A percentile compares a stretch with the other conserved stretches of the same genome.
Conservation (phyloP, 2,797 vertebrate genomes). For the Brachyrhaphis roseni region DNA sequence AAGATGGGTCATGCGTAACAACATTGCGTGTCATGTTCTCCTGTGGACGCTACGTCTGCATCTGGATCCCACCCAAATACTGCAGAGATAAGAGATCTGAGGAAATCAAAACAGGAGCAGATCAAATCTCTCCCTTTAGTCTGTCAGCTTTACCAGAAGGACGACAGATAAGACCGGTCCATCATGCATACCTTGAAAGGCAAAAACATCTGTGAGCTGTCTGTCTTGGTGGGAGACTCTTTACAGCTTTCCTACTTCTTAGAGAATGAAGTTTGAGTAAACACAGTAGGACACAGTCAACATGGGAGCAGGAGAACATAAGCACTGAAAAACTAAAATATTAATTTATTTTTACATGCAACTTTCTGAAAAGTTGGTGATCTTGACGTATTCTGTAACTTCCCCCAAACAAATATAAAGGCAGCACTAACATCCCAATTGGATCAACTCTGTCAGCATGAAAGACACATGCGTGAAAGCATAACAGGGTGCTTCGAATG, state of each 20-base stretch:
- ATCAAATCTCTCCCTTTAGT: constrained; percentile 70
- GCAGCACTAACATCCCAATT: constrained; percentile 43
- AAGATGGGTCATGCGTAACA: constrained; percentile 62
- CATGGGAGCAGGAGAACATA: constrained; percentile 13
- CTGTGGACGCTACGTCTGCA: constrained; percentile 62
- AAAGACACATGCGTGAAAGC: constrained; percentile 69
- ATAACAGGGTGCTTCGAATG: constrained; percentile 69
- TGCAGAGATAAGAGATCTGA: constrained; percentile 66
- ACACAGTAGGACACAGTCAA: constrained; percentile 18
- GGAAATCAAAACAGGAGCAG: constrained; percentile 80
- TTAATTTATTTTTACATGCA: constrained; percentile 11
- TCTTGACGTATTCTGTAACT: constrained; percentile 35
- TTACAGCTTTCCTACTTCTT: constrained; percentile 19
- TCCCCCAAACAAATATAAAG: constrained; percentile 47
- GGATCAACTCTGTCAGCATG: constrained; percentile 62
- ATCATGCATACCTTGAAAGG: constrained; percentile 65
- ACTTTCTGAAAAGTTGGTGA: constrained; percentile 2
- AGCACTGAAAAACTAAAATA: constrained; percentile 9
- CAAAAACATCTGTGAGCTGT: constrained; percentile 48
- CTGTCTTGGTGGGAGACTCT: constrained; percentile 38
- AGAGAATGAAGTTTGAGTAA: constrained; percentile 26
- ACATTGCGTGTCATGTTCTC: constrained; percentile 68
- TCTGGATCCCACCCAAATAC: constrained; percentile 68
- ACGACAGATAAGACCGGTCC: constrained; percentile 72
- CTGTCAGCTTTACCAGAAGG: constrained; percentile 76